A percentile compares a stretch with the other conserved stretches of the same genome.
These are phyloP conservation scores for Orius insidiosus DNA, from an alignment of 1,140 invertebrate genomes.

Conservation along the genomic window DNA sequence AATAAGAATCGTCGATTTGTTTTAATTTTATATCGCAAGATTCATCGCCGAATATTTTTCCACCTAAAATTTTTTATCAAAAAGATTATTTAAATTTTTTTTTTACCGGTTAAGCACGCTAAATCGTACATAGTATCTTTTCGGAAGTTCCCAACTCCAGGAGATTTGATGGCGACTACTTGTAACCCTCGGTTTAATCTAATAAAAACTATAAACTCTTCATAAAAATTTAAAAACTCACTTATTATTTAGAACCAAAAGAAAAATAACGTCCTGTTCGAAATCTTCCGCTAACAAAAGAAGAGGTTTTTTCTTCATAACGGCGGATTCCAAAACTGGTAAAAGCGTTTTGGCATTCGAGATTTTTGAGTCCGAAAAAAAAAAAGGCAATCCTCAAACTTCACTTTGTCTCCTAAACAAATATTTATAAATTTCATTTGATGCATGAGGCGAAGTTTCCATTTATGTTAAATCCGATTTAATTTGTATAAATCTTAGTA, in stretches of 20 bases:
- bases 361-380: constrained; percentile 53
- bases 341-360: constrained; percentile 48
- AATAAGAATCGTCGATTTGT: constrained; percentile 22
- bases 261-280: constrained; percentile 56
- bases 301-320: constrained; percentile 44
- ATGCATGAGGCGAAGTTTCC: too few species aligned
- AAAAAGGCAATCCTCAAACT: constrained; percentile 49
- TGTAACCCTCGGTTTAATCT: constrained; percentile 46
- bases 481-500: too few species aligned
- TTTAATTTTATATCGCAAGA: constrained; percentile 45
- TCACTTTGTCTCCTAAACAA: constrained; percentile 49
- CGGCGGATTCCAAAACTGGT: constrained; percentile 50
- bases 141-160: constrained; percentile 54
- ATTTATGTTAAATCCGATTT: too few species aligned
- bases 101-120: constrained; percentile 33
- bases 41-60: constrained; percentile 53
- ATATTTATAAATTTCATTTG: too few species aligned
- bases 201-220: constrained; percentile 6
- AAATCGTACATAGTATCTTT: constrained; percentile 50
- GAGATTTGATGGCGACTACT: constrained; percentile 58
- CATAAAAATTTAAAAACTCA: not conserved
- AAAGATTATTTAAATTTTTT: too few species aligned
- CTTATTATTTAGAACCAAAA: constrained; percentile 44
- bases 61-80: constrained; percentile 28
- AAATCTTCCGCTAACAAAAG: constrained; percentile 64